phyloP scores from a whole-genome alignment of 2,113 vertebrate genomes.

The Reinhardtius hippoglossoides region DNA sequence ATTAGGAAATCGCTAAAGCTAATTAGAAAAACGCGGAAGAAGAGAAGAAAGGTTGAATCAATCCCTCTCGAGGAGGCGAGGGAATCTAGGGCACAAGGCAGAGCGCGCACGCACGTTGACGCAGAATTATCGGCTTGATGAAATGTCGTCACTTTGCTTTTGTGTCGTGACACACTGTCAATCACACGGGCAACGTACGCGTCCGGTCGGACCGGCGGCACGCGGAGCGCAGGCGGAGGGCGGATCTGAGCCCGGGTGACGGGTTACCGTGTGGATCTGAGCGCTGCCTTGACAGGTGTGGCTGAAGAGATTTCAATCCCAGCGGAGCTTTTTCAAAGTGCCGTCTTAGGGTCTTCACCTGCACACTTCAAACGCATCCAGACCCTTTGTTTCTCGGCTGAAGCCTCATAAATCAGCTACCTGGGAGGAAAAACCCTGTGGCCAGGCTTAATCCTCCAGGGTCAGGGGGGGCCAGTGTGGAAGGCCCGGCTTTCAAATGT shows the following conservation, averaged over 20 bases:
- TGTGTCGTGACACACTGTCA: slow-evolving; percentile 34
- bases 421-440: slow-evolving; percentile 57
- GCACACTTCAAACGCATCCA: slow-evolving; percentile 73
- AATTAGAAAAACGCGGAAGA: slow-evolving; percentile 74
- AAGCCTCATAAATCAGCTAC: slow-evolving; percentile 69
- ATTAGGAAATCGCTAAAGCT: slow-evolving; percentile 72
- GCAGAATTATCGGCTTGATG: slow-evolving; percentile 48
- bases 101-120: slow-evolving; percentile 11
- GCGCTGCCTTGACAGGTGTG: slow-evolving; percentile 61
- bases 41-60: slow-evolving; percentile 74
- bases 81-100: slow-evolving; percentile 66
- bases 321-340: slow-evolving; percentile 65
- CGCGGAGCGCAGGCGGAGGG: slow-evolving; percentile 32
- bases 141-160: slow-evolving; percentile 61
- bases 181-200: background rate
- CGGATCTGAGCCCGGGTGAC: slow-evolving; percentile 30
- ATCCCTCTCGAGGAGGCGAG: slow-evolving; percentile 61
- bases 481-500: slow-evolving; percentile 54
- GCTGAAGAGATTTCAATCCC: slow-evolving; percentile 67
- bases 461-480: slow-evolving; percentile 33
- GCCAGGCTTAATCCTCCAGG: slow-evolving; percentile 64
- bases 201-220: slow-evolving; percentile 20
- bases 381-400: slow-evolving; percentile 70
- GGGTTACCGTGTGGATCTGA: slow-evolving; percentile 50
- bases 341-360: slow-evolving; percentile 65